Evolutionary conservation across 2,113 vertebrate genomes (phyloP).

Genomic region (Rattus norvegicus): GRCr8 NC_086019.1:189171501-189172000

Average conservation of each 20-base stretch:
- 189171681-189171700: not conserved
- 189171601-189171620: not conserved
- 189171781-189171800: slow-evolving; percentile 85
- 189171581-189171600: not conserved
- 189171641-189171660: not conserved
- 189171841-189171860: slow-evolving; percentile 90
- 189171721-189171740: slow-evolving; percentile 45
- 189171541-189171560: not conserved
- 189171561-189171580: not conserved
- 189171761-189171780: slow-evolving; percentile 79
- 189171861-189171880: slow-evolving; percentile 90
- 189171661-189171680: not conserved
- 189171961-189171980: slow-evolving; percentile 62
- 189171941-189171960: slow-evolving; percentile 77
- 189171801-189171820: slow-evolving; percentile 87
- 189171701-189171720: rapidly evolving
- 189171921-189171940: slow-evolving; percentile 87
- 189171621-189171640: slow-evolving; percentile 45
- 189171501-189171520: not conserved
- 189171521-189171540: not conserved
- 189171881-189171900: slow-evolving; percentile 88
- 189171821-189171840: slow-evolving; percentile 89
- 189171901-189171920: slow-evolving; percentile 89
- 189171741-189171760: slow-evolving; percentile 19
- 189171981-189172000: slow-evolving; percentile 67